phyloP scores from a whole-genome alignment of 2,113 vertebrate species.

The Dipodomys ordii region DNA sequence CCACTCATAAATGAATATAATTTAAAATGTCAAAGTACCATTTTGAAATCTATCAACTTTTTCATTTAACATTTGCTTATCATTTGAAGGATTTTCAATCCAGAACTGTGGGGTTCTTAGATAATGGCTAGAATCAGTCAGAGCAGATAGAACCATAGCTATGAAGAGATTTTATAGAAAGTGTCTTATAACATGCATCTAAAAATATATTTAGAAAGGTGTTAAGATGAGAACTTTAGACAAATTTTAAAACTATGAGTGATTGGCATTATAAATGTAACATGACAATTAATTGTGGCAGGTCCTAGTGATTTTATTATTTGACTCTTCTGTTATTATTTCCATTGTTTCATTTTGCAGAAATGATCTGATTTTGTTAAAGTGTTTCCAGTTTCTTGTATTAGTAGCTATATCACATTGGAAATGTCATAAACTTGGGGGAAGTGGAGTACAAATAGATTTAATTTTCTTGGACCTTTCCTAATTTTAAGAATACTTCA shows the following conservation, averaged over 20 bases:
- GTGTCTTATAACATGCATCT: background rate
- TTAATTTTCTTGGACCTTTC: slow-evolving; percentile 78
- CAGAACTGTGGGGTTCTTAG: background rate
- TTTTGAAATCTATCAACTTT: slow-evolving; percentile 19
- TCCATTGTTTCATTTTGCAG: slow-evolving; percentile 17
- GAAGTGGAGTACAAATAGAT: slow-evolving; percentile 19
- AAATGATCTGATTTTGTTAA: slow-evolving; percentile 79
- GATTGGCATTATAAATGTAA: background rate
- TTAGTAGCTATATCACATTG: slow-evolving; percentile 70
- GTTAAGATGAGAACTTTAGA: slow-evolving; percentile 27
- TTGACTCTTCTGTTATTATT: slow-evolving; percentile 52
- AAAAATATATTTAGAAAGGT: background rate
- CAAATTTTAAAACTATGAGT: background rate
- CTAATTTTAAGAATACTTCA: slow-evolving; percentile 76
- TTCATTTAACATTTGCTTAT: background rate
- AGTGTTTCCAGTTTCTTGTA: slow-evolving; percentile 65
- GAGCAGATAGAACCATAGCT: background rate
- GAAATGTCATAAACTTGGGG: slow-evolving; percentile 62
- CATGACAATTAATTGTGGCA: slow-evolving; percentile 34
- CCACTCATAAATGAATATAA: background rate
- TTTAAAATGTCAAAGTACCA: background rate
- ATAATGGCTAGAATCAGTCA: slow-evolving; percentile 35
- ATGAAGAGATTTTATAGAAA: slow-evolving; percentile 41
- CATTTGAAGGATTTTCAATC: slow-evolving; percentile 41
- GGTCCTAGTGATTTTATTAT: slow-evolving; percentile 23